Conservation (phyloP, 1,140 invertebrate genomes). For the Drosophila sp. region DNA sequence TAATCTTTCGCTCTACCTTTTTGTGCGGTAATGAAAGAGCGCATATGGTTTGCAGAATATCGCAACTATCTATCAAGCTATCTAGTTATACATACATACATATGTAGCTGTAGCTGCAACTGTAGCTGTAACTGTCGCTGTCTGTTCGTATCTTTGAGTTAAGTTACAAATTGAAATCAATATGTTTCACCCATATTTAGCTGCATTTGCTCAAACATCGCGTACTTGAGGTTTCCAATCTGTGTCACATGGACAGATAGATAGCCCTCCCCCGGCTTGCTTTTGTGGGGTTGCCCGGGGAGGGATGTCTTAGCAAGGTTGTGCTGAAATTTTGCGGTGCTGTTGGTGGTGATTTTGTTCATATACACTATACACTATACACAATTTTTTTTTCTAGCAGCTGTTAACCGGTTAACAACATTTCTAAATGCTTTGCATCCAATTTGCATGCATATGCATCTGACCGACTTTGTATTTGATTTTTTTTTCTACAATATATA, state of each 20-base stretch:
- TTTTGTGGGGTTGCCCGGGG: not conserved
- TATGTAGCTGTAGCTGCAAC: slow-evolving; percentile 1
- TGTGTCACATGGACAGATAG: slow-evolving; percentile 2
- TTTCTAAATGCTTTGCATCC: slow-evolving; percentile 37
- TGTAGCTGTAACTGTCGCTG: slow-evolving; percentile 1
- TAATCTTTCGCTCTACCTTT: slow-evolving; percentile 48
- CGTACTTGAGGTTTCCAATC: slow-evolving; percentile 17
- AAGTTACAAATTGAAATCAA: slow-evolving; percentile 33
- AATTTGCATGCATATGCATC: slow-evolving; percentile 46
- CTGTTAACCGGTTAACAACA: slow-evolving; percentile 39
- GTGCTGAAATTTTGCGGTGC: slow-evolving; percentile 5
- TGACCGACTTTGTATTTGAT: slow-evolving; percentile 38
- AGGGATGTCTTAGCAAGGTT: not conserved
- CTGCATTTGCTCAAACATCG: not conserved
- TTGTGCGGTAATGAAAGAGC: slow-evolving; percentile 50
- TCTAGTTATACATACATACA: not conserved
- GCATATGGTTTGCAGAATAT: slow-evolving; percentile 44
- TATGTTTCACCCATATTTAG: slow-evolving; percentile 46
- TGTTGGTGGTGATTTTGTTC: not conserved
- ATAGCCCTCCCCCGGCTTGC: slow-evolving; percentile 3
- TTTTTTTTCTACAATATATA: not conserved
- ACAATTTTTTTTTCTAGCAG: slow-evolving; percentile 7
- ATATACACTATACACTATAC: slow-evolving; percentile 3
- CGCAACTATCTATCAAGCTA: slow-evolving; percentile 7
- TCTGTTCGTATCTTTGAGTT: slow-evolving; percentile 12